These are phyloP conservation scores for Toxotes lorentzi DNA, from an alignment of 2,797 vertebrate species.

Conservation along the genomic window DNA sequence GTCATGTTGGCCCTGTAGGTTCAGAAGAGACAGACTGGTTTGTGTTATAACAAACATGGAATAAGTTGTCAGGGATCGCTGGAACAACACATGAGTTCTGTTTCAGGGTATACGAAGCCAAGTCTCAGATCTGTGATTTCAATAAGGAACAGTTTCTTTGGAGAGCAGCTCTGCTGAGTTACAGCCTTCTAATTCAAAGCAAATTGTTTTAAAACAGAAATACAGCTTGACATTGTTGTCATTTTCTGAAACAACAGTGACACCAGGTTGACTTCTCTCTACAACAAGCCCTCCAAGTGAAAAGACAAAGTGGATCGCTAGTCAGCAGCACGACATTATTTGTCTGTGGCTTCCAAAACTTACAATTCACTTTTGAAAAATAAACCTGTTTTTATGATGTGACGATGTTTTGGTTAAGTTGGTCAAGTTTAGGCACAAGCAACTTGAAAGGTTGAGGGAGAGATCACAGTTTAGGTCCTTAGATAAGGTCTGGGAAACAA, in stretches of 20 bases:
- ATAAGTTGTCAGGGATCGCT: constrained; percentile 3
- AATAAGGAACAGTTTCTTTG: neutral
- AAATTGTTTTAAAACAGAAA: constrained; percentile 6
- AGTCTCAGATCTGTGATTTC: neutral
- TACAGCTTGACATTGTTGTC: neutral
- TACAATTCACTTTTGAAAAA: no score
- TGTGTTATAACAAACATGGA: constrained; percentile 7
- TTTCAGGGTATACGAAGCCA: neutral
- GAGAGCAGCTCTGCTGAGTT: constrained; percentile 5
- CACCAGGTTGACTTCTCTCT: no score
- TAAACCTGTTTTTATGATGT: no score
- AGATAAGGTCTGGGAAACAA: neutral
- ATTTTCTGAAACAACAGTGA: neutral
- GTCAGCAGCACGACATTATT: no score
- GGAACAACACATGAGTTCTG: neutral
- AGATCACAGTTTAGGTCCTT: neutral
- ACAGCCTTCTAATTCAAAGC: neutral
- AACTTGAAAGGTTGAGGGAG: neutral
- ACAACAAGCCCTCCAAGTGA: neutral
- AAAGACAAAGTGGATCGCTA: no score
- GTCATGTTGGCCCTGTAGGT: neutral
- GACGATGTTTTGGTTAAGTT: neutral
- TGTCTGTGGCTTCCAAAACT: no score
- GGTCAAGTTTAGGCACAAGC: neutral
- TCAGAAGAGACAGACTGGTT: constrained; percentile 8